Base-by-base conservation (phyloP, 2,888 invertebrate species). In the Agrotis ipsilon region DNA sequence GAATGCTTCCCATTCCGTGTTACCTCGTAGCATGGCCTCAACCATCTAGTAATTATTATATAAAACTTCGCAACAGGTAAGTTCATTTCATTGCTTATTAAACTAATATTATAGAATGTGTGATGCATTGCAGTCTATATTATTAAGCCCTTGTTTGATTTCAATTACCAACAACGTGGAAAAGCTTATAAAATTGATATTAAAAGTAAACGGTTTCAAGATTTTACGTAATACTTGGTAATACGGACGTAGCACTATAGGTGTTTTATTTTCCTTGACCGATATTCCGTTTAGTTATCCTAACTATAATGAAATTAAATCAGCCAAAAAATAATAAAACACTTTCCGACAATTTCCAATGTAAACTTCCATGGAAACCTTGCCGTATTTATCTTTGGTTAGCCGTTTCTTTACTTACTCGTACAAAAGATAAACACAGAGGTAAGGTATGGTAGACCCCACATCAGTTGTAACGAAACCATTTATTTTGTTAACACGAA, bases 131-230 rank as follows among this genome's bases (percentile, higher is more conserved):
- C 39, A 39, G 39, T 39, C 9, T 39, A 39, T 1, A 39, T 11
- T 7, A 32, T 49, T 21, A 16, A 32, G 19, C 16, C 14, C n/a
- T 51, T 32, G n/a, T 32, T 58, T 52, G 19, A 21, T 6, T 60
- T 54, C 6, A 24, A 43, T 59, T 46, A 48, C 14, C 60, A 43
- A 39, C 9, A 48, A 71, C n/a, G 24, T 39, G 14, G n/a, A 21
- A 52, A 46, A 45, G 14, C 13, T 19, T 49, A 13, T 49, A 49
- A 32, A 62, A 49, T 27, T 14, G 45, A 39, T 19, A 45, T 57
- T 19, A n/a, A 19, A 5, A 4, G 49, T 39, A 65, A n/a, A 57
- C 32, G 57, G 57, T 14, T 39, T 58, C 6, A 63, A 72, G 32
- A 64, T 19, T 63, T 19, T 13, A 19, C 19, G 13, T 49, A 49